Evolutionary conservation across 2,113 vertebrate species (phyloP), one percentile per base, ranked within the genome.

Genomic region (Coregonus clupeaformis): DNA sequence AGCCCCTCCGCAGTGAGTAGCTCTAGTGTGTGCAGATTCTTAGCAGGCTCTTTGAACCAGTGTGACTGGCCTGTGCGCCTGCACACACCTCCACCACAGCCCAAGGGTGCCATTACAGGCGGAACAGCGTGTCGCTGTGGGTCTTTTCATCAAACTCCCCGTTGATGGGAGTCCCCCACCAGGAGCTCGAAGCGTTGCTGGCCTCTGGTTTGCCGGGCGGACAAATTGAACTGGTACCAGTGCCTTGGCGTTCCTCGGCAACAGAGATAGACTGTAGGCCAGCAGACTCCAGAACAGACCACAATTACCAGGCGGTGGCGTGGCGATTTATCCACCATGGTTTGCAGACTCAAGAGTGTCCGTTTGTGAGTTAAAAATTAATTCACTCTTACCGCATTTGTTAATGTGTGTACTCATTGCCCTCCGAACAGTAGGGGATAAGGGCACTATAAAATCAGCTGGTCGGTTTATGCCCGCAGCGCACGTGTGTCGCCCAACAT

Each of bases 321-420:
- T 98, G 98, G 16, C 97, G 95, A 84, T n/a, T 99, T 99, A 91
- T 99, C 97, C 84, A 98, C 97, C 94, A 95, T 96, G 64, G 63
- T 86, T 12, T 49, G 25, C 24, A 12, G n/a, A 29, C 30, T 52
- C 49, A 52, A 52, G 13, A 16, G 49, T 52, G 49, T 52, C 49
- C 5, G 16, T 52, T 18, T 52, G 49, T 18, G 49, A 14, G 3
- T 52, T 14, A 52, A 52, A n/a, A 4, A 52, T 52, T 0, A 16
- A 5, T 52, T 16, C 16, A 16, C 4, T 52, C 13, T 52, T 18
- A 52, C 16, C 4, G 1, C 16, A 18, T 52, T 52, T 52, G 13
- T 18, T 52, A 18, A 0, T 52, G 49, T 52, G 49, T 18, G 14
- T 52, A 16, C 49, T 52, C 5, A 1, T n/a, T 18, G 16, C 49